Conservation (phyloP, 2,888 invertebrate genomes). For the Cheilosia vernalis region DNA sequence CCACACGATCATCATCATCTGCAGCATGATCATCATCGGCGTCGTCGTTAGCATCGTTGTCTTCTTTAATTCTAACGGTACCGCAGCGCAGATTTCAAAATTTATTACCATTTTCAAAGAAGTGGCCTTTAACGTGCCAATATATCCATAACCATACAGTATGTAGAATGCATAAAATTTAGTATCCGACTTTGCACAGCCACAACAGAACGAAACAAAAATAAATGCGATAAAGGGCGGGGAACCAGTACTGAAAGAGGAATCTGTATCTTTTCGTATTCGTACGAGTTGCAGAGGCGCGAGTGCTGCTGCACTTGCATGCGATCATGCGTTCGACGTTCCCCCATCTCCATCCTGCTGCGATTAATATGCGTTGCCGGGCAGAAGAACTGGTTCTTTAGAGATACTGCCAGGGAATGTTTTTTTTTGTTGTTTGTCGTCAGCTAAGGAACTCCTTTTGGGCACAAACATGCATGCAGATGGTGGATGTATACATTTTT, state of each 20-base stretch:
- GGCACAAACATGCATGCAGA: constrained; percentile 32
- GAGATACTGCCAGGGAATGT: constrained; percentile 26
- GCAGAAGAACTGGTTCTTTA: constrained; percentile 58
- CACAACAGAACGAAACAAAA: constrained; percentile 25
- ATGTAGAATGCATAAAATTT: constrained; percentile 51
- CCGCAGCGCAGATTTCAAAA: constrained; percentile 59
- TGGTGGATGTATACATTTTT: constrained; percentile 22
- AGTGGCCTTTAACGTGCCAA: constrained; percentile 54
- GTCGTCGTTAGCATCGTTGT: constrained; percentile 14
- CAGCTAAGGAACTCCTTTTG: constrained; percentile 17
- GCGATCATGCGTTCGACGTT: constrained; percentile 42
- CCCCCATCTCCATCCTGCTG: not conserved
- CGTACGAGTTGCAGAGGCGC: not conserved
- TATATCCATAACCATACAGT: constrained; percentile 33
- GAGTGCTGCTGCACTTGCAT: constrained; percentile 60
- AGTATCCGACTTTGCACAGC: constrained; percentile 19
- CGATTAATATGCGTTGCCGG: constrained; percentile 56
- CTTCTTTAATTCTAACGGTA: constrained; percentile 67
- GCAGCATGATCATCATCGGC: not conserved
- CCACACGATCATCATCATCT: constrained; percentile 8
- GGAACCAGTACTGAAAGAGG: not conserved
- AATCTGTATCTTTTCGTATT: not conserved
- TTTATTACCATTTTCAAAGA: constrained; percentile 67
- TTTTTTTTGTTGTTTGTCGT: not conserved
- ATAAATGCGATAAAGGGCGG: constrained; percentile 27